phyloP scores from a whole-genome alignment of 1,140 invertebrate genomes.

The Holcopasites calliopsidis region DNA sequence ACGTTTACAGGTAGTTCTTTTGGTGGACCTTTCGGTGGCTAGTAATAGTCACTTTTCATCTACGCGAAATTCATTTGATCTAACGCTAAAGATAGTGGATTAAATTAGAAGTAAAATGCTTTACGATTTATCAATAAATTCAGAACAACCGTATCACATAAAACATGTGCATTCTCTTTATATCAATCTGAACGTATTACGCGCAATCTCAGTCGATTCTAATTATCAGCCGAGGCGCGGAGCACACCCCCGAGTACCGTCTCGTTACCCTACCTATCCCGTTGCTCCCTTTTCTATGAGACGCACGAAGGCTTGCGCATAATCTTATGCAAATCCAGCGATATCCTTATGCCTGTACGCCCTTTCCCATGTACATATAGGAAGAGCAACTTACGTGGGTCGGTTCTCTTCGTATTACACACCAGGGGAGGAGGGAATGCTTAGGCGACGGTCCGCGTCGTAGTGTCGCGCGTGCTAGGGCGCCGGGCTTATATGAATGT shows the following conservation, averaged over 20 bases:
- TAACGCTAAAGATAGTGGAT: no score
- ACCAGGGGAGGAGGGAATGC: slow-evolving; percentile 59
- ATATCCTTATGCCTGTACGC: slow-evolving; percentile 69
- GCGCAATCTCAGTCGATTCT: slow-evolving; percentile 62
- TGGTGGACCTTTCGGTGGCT: no score
- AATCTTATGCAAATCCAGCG: slow-evolving; percentile 76
- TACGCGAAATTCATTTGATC: no score
- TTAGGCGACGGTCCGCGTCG: slow-evolving; percentile 49
- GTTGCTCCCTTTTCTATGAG: slow-evolving; percentile 62
- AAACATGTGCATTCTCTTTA: no score
- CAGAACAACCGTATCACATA: no score
- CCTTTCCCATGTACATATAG: slow-evolving; percentile 58
- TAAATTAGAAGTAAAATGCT: no score
- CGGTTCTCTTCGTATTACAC: slow-evolving; percentile 69
- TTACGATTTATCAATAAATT: no score
- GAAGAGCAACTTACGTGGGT: slow-evolving; percentile 48
- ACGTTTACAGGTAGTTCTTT: no score
- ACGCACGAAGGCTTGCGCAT: slow-evolving; percentile 63
- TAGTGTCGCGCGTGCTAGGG: slow-evolving; percentile 51
- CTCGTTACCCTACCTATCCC: slow-evolving; percentile 56
- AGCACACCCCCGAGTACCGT: slow-evolving; percentile 68
- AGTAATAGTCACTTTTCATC: no score
- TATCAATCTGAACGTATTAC: no score
- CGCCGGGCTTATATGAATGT: slow-evolving; percentile 79
- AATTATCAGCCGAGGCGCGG: slow-evolving; percentile 71